Evolutionary conservation across 1,140 invertebrate genomes (phyloP), one percentile per base, ranked within the genome.

Genomic region (Apis cerana): DNA sequence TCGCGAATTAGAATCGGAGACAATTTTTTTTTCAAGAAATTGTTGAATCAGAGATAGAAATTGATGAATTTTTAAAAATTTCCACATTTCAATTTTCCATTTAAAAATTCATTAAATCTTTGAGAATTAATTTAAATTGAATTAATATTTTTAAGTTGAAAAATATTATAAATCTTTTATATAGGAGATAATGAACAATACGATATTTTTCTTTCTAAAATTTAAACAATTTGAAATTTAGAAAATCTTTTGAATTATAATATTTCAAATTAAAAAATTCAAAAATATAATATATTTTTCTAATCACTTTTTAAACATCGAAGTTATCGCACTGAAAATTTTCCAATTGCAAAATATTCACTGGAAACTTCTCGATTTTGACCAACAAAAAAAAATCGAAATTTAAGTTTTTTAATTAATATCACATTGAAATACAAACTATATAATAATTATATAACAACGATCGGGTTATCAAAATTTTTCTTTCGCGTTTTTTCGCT

Each of bases 381-480:
- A 62, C 23, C 9, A 27, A 27, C 48, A 21, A 33, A 2, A 48
- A 21, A 68, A 33, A 27, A 65, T 19, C 3, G 64, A 11, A 65
- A n/a, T 62, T 13, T 4, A 15, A 17, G 27, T 19, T 33, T 11
- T 19, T 11, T 17, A 1, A 64, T 64, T 19, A 33, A 64, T 4
- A 10, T 2, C 1, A 15, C 2, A 9, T 11, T 10, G 17, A 64
- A 64, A 19, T 23, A 1, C 8, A 50, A 13, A 15, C 15, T 58
- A 33, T 13, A 21, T 4, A 1, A 9, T 11, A 72, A 74, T 74
- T 74, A 74, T 43, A 13, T 58, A 74, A 74, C 11, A n/a, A 27
- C 54, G 23, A 4, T n/a, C 13, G 33, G 12, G 19, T 74, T 74
- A 74, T 74, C 71, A 12, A 19, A 8, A 74, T 74, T 74, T 74